phyloP scores from a whole-genome alignment of 2,888 invertebrate species.

The Limenitis camilla region DNA sequence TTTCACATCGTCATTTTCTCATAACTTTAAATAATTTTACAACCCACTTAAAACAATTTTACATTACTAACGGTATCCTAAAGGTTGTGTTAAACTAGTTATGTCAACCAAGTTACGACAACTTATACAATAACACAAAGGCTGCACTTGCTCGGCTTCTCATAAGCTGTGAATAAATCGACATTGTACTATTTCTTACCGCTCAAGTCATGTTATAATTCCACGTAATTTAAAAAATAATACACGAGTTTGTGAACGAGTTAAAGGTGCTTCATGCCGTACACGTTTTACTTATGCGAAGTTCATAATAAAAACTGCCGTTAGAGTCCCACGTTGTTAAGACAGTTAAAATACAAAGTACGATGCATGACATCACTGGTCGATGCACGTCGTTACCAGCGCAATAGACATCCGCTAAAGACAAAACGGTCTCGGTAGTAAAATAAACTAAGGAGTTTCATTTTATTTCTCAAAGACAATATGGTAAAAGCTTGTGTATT shows the following conservation, averaged over 20 bases:
- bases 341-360: conserved; percentile 21
- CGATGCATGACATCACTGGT: conserved; percentile 22
- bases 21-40: neutral
- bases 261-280: too few relatives aligned
- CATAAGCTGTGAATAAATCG: conserved; percentile 41
- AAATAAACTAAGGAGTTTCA: too few relatives aligned
- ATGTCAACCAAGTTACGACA: conserved; percentile 40
- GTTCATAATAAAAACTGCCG: too few relatives aligned
- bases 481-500: too few relatives aligned
- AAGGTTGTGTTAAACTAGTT: conserved; percentile 22
- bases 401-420: conserved; percentile 8
- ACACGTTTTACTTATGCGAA: too few relatives aligned
- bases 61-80: conserved; percentile 11
- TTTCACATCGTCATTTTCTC: too few relatives aligned
- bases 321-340: conserved; percentile 20
- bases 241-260: too few relatives aligned
- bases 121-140: conserved; percentile 54
- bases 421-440: neutral
- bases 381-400: conserved; percentile 3
- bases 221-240: conserved; percentile 6
- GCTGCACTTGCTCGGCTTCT: conserved; percentile 57
- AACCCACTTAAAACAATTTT: neutral
- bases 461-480: too few relatives aligned
- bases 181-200: conserved; percentile 49
- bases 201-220: conserved; percentile 7